Evolutionary conservation across 2,797 vertebrate genomes (phyloP), one percentile per base, ranked within the genome.

Genomic region (Syndactyla subalaris): DNA sequence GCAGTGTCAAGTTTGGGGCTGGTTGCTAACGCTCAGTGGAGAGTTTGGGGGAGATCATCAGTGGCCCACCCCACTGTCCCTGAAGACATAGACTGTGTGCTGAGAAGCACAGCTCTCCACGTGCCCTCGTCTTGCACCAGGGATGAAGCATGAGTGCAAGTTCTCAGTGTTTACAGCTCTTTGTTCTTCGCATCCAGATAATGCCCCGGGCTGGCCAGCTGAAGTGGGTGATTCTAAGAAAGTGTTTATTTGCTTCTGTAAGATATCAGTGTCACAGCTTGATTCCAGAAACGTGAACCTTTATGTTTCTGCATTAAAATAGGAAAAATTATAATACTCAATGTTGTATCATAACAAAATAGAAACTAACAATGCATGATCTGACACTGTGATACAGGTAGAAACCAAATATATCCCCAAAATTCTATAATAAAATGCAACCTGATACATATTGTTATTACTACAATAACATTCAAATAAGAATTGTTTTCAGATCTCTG

Each of bases 401-500:
- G n/a, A 84, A 90, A 24, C 7, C 32, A 81, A 57, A 67, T 71
- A 70, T 48, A 77, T 12, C 7, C 13, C 39, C 21, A 27, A 81
- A 84, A 72, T 72, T 59, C 57, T 49, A 3, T 19, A 82, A 70
- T 55, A 39, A 88, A 90, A 78, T 41, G 23, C 59, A 59, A 59
- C 30, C 14, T 36, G 12, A 32, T 61, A 67, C 10, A 8, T 62
- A 55, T 66, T 86, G 12, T 32, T 93, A 70, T 67, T 87, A 49
- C 45, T 62, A 63, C 59, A 92, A 62, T 41, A 93, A 74, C n/a
- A 78, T 55, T 51, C 32, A 85, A 88, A 66, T 30, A 59, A 66
- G 15, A 86, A 74, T 55, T 67, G 34, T 22, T 85, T 86, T 94
- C 67, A 95, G 62, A 76, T 41, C 23, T 38, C 51, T 76, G 63